Evolutionary conservation across 2,113 vertebrate genomes (phyloP), one percentile per base, ranked within the genome.

Genomic region (Choloepus hoffmanni): DNA sequence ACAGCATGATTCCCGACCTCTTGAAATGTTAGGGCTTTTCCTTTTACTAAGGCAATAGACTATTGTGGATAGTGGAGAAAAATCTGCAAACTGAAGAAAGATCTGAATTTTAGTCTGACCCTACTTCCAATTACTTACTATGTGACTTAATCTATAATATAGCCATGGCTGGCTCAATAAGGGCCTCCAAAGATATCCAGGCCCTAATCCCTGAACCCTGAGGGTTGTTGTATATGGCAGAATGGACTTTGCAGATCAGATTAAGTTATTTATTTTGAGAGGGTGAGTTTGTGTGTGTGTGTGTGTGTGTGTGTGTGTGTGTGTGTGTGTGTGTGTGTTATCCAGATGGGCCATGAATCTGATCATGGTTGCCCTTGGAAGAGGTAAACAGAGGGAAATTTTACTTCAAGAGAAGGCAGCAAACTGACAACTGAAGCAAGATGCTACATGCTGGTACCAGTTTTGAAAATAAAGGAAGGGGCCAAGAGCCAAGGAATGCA

Each of bases 1-100:
- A 1, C 16, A 3, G 0, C 11, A 72, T 0, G 2, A 60, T 72
- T 60, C 14, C 3, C 1, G 63, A 8, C 3, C 8, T 43, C 7
- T 83, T 73, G 28, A 43, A 86, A 88, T 63, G 33, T 6, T 53
- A 33, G 1, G 0, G 0, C 0, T 28, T 58, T 73, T 67, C 28
- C n/a, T 28, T 65, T 18, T 13, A 67, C 26, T 40, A 40, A 85
- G 3, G 18, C 14, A 40, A 23, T 11, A 43, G 2, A 45, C 2
- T 45, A 36, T 0, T 77, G 19, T 62, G 8, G 13, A 5, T 11
- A 45, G 74, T 2, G 5, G 6, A 26, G 13, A 14, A 79, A 18
- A 60, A 40, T 18, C 1, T 28, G 1, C 36, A 68, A 58, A 1
- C 40, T 67, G 43, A 65, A 48, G 55, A 1, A 68, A 72, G 28